These are phyloP conservation scores for Hemithea aestivaria DNA, from an alignment of 2,888 invertebrate genomes.

Conservation along the genomic window DNA sequence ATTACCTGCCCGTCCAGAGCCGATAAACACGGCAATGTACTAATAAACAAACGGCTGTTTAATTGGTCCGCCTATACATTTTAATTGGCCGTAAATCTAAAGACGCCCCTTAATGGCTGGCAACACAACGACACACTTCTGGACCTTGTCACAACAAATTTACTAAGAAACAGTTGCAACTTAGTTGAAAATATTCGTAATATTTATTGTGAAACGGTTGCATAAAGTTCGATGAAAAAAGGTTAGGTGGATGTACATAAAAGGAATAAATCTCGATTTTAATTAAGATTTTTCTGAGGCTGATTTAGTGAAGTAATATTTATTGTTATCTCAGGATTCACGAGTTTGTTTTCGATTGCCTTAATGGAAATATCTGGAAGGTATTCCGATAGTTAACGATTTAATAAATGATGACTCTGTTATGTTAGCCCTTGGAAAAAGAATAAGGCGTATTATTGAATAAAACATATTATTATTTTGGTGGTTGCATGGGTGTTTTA, in stretches of 20 bases:
- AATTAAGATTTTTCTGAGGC: slow-evolving; percentile 30
- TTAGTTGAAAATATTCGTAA: background rate
- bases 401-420: slow-evolving; percentile 21
- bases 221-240: background rate
- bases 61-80: slow-evolving; percentile 70
- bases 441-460: no score
- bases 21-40: slow-evolving; percentile 57
- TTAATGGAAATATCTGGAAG: slow-evolving; percentile 45
- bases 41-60: slow-evolving; percentile 63
- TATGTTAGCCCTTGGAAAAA: background rate
- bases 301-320: slow-evolving; percentile 30
- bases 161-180: background rate
- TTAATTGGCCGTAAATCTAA: slow-evolving; percentile 71
- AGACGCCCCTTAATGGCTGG: slow-evolving; percentile 50
- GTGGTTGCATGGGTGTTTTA: no score
- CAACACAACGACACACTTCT: slow-evolving; percentile 44
- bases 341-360: slow-evolving; percentile 34
- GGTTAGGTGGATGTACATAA: slow-evolving; percentile 3
- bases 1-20: slow-evolving; percentile 36
- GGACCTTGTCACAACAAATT: slow-evolving; percentile 11
- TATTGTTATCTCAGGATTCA: slow-evolving; percentile 29
- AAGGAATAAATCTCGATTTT: slow-evolving; percentile 31
- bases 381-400: slow-evolving; percentile 32
- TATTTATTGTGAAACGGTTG: background rate
- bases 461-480: no score